These are phyloP conservation scores for Drosophila novamexicana DNA, from an alignment of 1,140 invertebrate genomes.

Conservation along the genomic window DNA sequence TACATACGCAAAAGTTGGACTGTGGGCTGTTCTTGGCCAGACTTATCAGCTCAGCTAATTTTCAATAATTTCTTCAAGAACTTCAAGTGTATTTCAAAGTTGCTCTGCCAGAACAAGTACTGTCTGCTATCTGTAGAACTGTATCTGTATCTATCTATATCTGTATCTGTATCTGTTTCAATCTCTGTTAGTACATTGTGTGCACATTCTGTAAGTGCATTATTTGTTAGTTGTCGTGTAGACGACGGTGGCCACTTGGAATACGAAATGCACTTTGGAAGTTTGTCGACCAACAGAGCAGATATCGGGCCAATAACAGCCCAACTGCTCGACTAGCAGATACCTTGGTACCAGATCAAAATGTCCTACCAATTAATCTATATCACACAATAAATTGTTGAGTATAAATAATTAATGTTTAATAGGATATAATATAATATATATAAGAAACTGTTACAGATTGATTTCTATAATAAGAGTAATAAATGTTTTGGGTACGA, in stretches of 20 bases:
- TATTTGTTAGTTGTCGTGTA: conserved; percentile 56
- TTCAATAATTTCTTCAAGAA: conserved; percentile 35
- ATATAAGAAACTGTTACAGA: too few relatives aligned
- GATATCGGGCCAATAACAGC: background rate
- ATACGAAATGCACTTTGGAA: conserved; percentile 74
- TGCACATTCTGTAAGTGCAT: conserved; percentile 41
- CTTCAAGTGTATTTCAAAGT: conserved; percentile 79
- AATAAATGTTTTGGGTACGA: too few relatives aligned
- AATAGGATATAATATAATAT: background rate
- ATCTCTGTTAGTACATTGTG: conserved; percentile 38
- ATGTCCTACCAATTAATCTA: too few relatives aligned
- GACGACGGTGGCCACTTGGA: conserved; percentile 48
- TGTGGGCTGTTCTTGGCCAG: background rate
- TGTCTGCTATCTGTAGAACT: conserved; percentile 33
- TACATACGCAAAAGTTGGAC: too few relatives aligned
- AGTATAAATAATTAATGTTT: too few relatives aligned
- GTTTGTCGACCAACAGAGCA: conserved; percentile 39
- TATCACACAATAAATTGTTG: too few relatives aligned
- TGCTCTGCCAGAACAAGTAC: conserved; percentile 21
- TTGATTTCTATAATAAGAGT: too few relatives aligned
- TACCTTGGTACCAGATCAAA: background rate
- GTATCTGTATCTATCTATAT: conserved; percentile 32
- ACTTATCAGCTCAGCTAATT: conserved; percentile 12
- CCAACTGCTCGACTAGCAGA: background rate
- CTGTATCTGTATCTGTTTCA: conserved; percentile 28